Percentiles rank a stretch among this genome's conserved stretches.
phyloP scores from a whole-genome alignment of 1,140 invertebrate species.

The Temnothorax longispinosus region DNA sequence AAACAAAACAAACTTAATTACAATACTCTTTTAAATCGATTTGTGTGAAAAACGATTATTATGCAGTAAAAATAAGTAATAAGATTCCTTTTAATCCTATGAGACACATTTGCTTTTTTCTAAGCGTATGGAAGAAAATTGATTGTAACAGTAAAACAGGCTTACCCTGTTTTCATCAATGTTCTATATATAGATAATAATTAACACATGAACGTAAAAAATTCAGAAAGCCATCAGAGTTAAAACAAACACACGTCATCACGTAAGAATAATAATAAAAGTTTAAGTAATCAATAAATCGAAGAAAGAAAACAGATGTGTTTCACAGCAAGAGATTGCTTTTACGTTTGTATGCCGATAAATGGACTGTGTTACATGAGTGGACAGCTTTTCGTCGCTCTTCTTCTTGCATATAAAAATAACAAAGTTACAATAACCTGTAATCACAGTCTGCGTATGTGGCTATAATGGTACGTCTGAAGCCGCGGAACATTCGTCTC shows the following conservation, averaged over 20 bases:
- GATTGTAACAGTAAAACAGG: slow-evolving; percentile 1
- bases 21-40: slow-evolving; percentile 39
- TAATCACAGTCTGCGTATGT: slow-evolving; percentile 83
- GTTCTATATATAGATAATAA: neutral
- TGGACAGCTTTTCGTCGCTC: slow-evolving; percentile 28
- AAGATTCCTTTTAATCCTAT: slow-evolving; percentile 16
- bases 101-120: slow-evolving; percentile 38
- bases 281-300: neutral
- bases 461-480: slow-evolving; percentile 75
- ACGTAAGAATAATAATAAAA: slow-evolving; percentile 5
- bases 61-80: slow-evolving; percentile 34
- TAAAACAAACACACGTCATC: slow-evolving; percentile 10
- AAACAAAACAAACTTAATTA: slow-evolving; percentile 46
- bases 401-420: slow-evolving; percentile 63
- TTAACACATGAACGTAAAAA: slow-evolving; percentile 22
- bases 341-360: neutral
- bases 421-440: slow-evolving; percentile 59
- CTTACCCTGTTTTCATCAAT: neutral
- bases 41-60: slow-evolving; percentile 41
- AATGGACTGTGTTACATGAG: slow-evolving; percentile 20
- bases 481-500: slow-evolving; percentile 61
- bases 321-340: slow-evolving; percentile 23
- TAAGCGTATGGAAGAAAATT: neutral
- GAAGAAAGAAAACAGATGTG: slow-evolving; percentile 31
- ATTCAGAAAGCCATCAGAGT: neutral